Base-by-base conservation (phyloP, 2,888 invertebrate genomes). In the Meiosimyza decipiens region DNA sequence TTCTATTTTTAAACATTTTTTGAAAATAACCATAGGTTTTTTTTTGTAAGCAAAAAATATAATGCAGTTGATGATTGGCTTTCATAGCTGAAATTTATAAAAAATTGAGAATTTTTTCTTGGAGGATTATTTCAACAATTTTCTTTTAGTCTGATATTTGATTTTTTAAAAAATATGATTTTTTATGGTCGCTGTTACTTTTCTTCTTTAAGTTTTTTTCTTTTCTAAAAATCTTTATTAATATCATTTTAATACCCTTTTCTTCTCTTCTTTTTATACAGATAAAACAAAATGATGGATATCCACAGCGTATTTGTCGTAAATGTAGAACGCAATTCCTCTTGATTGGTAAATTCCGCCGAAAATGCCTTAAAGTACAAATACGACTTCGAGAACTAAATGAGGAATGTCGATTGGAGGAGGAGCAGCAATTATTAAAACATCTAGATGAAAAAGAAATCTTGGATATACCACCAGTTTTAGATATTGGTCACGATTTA, bases 301-400 rank as follows among this genome's bases (percentile, higher is more conserved):
- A 85, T 71, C 82, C 84, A 54, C 85, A 84, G 73, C 79, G 81
- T 75, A 84, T 84, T 70, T 84, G 84, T 74, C 80, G 80, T 13
- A 84, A 85, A 75, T 84, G 84, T 77, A 82, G 75, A 67, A 83
- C 84, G 11, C 84, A 83, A 70, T 83, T 85, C 70, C 78, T 82
- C 71, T 83, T 84, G 80, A 81, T 84, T 69, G 82, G 80, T 74
- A 84, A 84, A 74, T 84, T 85, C 72, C 84, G 85, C 5, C 79
- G 84, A 71, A 82, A 82, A 71, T 84, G 84, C 60, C 71, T 81
- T 40, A 82, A 82, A n/a, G 81, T 83, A 60, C 84, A 84, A 75
- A 79, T 79, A 54, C 81, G 82, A 33, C 75, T 84, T 51, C 79
- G 79, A 50, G 77, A 78, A n/a, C 68, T 75, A 12, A 74, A 75